These are phyloP conservation scores for Halcyon chelicuti DNA, from an alignment of 2,797 vertebrate species.

Conservation along the genomic window DNA sequence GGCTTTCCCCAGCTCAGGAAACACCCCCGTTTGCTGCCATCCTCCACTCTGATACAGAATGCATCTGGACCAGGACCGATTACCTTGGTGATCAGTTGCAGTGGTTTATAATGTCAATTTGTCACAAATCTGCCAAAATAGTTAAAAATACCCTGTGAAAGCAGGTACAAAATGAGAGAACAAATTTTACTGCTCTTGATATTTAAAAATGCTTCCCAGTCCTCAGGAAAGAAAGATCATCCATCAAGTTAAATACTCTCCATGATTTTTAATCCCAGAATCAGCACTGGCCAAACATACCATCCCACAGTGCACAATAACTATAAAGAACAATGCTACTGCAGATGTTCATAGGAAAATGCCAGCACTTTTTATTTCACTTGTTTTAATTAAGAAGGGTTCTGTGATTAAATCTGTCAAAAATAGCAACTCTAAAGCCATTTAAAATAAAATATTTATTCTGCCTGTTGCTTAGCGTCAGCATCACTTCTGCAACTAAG, in stretches of 20 bases:
- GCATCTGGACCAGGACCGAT: not conserved
- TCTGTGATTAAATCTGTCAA: slow-evolving; percentile 37
- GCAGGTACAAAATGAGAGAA: not conserved
- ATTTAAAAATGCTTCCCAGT: slow-evolving; percentile 7
- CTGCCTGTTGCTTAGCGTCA: slow-evolving; percentile 11
- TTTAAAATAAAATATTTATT: slow-evolving; percentile 49
- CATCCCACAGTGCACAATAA: not conserved
- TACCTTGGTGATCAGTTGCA: not conserved
- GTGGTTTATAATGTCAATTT: not conserved
- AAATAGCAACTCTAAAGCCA: not conserved
- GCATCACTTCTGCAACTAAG: not conserved
- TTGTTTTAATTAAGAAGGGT: slow-evolving; percentile 64
- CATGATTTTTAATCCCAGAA: slow-evolving; percentile 43
- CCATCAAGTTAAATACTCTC: not conserved
- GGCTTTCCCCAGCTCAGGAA: not conserved
- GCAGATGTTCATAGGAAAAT: slow-evolving; percentile 60
- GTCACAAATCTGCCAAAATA: not conserved
- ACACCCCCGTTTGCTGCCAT: rapidly evolving
- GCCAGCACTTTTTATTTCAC: slow-evolving; percentile 56
- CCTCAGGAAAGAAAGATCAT: not conserved
- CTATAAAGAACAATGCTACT: slow-evolving; percentile 14
- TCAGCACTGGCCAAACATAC: slow-evolving; percentile 9
- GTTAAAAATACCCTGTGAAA: not conserved
- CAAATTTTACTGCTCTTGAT: not conserved
- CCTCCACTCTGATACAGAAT: not conserved